These are phyloP conservation scores for Rhinolophus sinicus DNA, from an alignment of 2,113 vertebrate genomes.

Conservation along the genomic window DNA sequence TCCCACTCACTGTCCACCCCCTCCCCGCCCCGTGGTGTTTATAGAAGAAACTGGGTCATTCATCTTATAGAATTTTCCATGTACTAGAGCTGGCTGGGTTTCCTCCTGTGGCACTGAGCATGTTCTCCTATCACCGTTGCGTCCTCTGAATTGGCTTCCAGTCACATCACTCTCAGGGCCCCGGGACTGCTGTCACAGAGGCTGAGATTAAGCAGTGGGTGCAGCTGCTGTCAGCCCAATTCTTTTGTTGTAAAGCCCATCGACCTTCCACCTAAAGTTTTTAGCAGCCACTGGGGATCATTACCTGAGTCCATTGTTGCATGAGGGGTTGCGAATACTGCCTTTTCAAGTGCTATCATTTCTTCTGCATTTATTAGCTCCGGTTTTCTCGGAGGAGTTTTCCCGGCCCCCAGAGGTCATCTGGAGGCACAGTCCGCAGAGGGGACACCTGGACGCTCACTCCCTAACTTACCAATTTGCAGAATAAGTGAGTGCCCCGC, in stretches of 20 bases:
- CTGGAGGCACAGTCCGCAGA: background rate
- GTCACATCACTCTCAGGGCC: accelerated
- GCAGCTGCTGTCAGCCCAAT: accelerated
- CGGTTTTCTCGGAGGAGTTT: no score
- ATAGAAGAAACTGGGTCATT: background rate
- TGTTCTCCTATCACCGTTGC: accelerated
- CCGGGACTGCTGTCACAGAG: accelerated
- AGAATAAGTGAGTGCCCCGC: accelerated
- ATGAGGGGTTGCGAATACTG: accelerated
- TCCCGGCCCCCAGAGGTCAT: accelerated
- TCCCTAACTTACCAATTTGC: background rate
- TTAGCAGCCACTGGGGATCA: background rate
- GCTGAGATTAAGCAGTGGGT: accelerated
- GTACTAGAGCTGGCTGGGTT: background rate
- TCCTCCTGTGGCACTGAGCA: accelerated
- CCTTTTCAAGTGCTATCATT: accelerated
- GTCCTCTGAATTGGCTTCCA: background rate
- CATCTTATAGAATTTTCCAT: background rate
- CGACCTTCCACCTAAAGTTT: accelerated
- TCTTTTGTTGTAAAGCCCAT: accelerated
- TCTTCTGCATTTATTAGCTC: accelerated
- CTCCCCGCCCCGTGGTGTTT: background rate
- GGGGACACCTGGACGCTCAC: accelerated
- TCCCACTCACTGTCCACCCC: accelerated
- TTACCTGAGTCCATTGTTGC: accelerated